phyloP scores from a whole-genome alignment of 2,888 invertebrate species.

The Megastigmus dorsalis region DNA sequence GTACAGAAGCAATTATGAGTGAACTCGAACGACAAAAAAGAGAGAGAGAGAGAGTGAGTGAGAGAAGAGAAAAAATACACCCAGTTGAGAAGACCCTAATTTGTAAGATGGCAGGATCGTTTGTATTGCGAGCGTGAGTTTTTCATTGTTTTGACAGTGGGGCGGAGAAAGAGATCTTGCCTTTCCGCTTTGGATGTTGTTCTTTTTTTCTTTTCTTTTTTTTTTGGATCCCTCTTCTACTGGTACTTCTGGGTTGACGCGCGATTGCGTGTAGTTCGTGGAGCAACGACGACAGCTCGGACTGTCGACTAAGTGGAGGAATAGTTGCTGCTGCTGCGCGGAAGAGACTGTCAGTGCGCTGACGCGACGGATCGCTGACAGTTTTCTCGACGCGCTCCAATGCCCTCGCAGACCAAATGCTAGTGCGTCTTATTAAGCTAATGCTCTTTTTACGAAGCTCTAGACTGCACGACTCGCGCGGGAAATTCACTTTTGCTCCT shows the following conservation, averaged over 20 bases:
- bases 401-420: neutral
- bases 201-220: neutral
- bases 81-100: too few species aligned
- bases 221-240: neutral
- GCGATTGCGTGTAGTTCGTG: neutral
- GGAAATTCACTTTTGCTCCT: too few species aligned
- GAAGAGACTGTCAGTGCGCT: neutral
- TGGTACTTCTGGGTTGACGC: too few species aligned
- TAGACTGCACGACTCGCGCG: too few species aligned
- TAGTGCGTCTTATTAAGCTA: slow-evolving; percentile 7
- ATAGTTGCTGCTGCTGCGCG: neutral
- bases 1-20: slow-evolving; percentile 40
- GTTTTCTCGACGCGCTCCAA: slow-evolving; percentile 6
- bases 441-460: slow-evolving; percentile 29
- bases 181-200: slow-evolving; percentile 13
- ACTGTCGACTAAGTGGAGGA: neutral
- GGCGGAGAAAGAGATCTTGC: slow-evolving; percentile 11
- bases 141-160: slow-evolving; percentile 52
- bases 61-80: neutral
- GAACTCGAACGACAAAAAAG: neutral
- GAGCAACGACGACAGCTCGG: slow-evolving; percentile 8
- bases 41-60: neutral
- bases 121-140: slow-evolving; percentile 18
- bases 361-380: slow-evolving; percentile 29
- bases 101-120: slow-evolving; percentile 28